Evolutionary conservation across 2,888 invertebrate species (phyloP).

Genomic region (Nysson spinosus): DNA sequence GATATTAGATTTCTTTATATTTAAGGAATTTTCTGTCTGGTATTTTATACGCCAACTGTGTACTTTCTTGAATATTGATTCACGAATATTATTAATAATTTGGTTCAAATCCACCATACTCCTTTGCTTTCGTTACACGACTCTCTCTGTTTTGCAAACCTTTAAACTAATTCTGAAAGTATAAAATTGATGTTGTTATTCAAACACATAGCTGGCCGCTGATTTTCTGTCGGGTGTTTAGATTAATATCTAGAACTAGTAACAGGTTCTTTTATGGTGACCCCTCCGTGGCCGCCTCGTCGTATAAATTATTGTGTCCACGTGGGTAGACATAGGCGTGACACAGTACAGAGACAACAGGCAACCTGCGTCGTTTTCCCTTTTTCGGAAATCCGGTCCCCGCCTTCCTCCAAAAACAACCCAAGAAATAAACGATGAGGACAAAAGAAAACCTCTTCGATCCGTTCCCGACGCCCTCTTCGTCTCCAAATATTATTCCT

Average conservation of each 20-base stretch:
- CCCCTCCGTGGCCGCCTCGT: constrained; percentile 50
- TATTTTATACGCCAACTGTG: too few relatives aligned
- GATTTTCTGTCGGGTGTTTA: too few relatives aligned
- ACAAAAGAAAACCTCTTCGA: constrained; percentile 22
- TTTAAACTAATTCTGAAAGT: too few relatives aligned
- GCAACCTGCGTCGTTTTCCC: constrained; percentile 67
- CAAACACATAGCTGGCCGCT: too few relatives aligned
- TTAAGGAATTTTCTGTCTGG: too few relatives aligned
- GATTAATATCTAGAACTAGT: constrained; percentile 11
- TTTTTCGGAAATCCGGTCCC: constrained; percentile 73
- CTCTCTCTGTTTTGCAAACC: too few relatives aligned
- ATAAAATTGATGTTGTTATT: too few relatives aligned
- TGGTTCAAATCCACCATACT: too few relatives aligned
- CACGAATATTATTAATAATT: too few relatives aligned
- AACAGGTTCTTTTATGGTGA: constrained; percentile 67
- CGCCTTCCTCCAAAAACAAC: not conserved
- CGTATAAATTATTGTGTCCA: constrained; percentile 58
- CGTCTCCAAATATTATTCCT: constrained; percentile 6
- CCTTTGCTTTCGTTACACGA: too few relatives aligned
- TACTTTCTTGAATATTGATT: too few relatives aligned
- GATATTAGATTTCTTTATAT: too few relatives aligned
- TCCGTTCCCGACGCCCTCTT: constrained; percentile 22
- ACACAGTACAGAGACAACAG: constrained; percentile 48
- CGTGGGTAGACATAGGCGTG: constrained; percentile 55
- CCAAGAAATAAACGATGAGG: constrained; percentile 5